Evolutionary conservation across 2,888 invertebrate genomes (phyloP).

Genomic region (Alsophila aescularia): DNA sequence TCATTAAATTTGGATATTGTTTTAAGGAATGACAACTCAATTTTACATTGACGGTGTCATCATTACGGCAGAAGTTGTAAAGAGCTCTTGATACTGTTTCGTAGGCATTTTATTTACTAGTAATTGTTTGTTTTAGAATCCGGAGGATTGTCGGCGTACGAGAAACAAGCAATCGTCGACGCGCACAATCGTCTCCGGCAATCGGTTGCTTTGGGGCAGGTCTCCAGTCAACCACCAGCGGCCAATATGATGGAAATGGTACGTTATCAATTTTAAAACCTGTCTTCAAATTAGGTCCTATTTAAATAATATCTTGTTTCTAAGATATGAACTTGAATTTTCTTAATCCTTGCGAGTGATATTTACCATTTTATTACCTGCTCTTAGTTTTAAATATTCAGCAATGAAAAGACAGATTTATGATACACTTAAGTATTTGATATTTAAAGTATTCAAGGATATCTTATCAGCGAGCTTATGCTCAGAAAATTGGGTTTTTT

Average conservation of each 20-base stretch:
- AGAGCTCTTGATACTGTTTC: background rate
- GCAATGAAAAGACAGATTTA: slow-evolving; percentile 38
- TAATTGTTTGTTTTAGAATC: slow-evolving; percentile 74
- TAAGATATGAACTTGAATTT: slow-evolving; percentile 7
- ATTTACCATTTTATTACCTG: slow-evolving; percentile 43
- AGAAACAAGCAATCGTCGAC: slow-evolving; percentile 90
- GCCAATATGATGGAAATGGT: slow-evolving; percentile 95
- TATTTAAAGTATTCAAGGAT: slow-evolving; percentile 36
- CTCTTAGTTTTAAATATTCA: slow-evolving; percentile 34
- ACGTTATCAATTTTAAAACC: slow-evolving; percentile 46
- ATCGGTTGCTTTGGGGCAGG: slow-evolving; percentile 90
- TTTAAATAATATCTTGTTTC: slow-evolving; percentile 22
- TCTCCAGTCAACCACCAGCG: slow-evolving; percentile 90
- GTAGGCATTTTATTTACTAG: background rate
- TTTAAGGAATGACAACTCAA: slow-evolving; percentile 11
- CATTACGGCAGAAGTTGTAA: slow-evolving; percentile 29
- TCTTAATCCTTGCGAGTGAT: slow-evolving; percentile 30
- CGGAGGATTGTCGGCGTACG: slow-evolving; percentile 88
- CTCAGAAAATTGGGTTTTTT: slow-evolving; percentile 27
- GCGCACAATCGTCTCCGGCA: slow-evolving; percentile 92
- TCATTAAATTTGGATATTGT: slow-evolving; percentile 57
- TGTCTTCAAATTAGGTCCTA: slow-evolving; percentile 14
- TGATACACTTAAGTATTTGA: slow-evolving; percentile 34
- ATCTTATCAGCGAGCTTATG: slow-evolving; percentile 25
- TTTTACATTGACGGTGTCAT: background rate